phyloP scores from a whole-genome alignment of 2,888 invertebrate species.

The Orthosia incerta region DNA sequence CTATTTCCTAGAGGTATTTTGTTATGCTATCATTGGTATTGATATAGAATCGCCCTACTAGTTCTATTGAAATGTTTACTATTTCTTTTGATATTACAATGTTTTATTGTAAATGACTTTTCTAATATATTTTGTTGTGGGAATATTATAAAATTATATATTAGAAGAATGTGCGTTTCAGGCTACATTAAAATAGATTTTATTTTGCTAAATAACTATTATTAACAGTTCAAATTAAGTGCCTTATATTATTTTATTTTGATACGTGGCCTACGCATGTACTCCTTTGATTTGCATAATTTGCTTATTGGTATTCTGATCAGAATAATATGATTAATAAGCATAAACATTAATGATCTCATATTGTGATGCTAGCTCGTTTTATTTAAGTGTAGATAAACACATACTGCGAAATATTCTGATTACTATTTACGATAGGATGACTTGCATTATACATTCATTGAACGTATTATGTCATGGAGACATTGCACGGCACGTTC shows the following conservation, averaged over 20 bases:
- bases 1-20: conserved; percentile 40
- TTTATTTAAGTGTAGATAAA: conserved; percentile 56
- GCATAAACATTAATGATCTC: conserved; percentile 61
- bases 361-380: conserved; percentile 62
- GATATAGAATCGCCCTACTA: conserved; percentile 54
- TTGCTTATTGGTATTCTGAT: conserved; percentile 40
- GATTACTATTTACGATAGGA: conserved; percentile 40
- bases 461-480: background rate
- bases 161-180: conserved; percentile 37
- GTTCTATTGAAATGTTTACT: conserved; percentile 56
- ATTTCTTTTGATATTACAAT: conserved; percentile 24
- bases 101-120: conserved; percentile 36
- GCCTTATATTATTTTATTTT: conserved; percentile 50
- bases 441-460: conserved; percentile 41
- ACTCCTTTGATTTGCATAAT: conserved; percentile 50
- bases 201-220: conserved; percentile 44
- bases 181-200: conserved; percentile 30
- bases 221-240: conserved; percentile 41
- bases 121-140: conserved; percentile 25
- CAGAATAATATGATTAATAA: conserved; percentile 53
- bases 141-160: conserved; percentile 17
- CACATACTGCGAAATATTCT: conserved; percentile 48
- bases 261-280: conserved; percentile 40
- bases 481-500: background rate
- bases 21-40: conserved; percentile 45